Evolutionary conservation across 2,888 invertebrate genomes (phyloP).

Genomic region (Beris chalybata): DNA sequence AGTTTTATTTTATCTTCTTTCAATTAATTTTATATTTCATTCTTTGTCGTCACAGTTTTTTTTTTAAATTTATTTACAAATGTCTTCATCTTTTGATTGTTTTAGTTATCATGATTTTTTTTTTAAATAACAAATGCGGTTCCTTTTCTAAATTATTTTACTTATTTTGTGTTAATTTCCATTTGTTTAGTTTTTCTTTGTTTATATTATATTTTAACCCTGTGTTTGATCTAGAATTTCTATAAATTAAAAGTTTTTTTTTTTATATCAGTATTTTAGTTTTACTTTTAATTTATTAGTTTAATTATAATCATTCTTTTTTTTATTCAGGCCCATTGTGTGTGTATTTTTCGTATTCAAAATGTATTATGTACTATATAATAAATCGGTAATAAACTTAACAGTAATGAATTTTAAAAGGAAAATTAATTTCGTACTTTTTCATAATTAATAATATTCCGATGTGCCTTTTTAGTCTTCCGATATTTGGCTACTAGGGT

Average conservation of each 20-base stretch:
- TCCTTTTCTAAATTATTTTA: conserved; percentile 1
- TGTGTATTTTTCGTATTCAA: conserved; percentile 6
- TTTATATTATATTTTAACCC: conserved; percentile 23
- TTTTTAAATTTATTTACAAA: conserved; percentile 11
- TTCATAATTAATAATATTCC: no score
- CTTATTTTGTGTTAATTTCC: conserved; percentile 5
- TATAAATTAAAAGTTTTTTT: conserved; percentile 7
- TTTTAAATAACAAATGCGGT: conserved; percentile 17
- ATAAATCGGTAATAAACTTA: neutral
- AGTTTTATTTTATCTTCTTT: conserved; percentile 7
- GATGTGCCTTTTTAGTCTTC: no score
- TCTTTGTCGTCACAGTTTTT: neutral
- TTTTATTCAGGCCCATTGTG: no score
- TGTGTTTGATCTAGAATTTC: conserved; percentile 30
- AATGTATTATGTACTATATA: neutral
- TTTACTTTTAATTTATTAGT: neutral
- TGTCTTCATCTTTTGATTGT: conserved; percentile 15
- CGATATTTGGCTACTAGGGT: no score
- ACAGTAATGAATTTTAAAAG: no score
- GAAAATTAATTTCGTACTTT: no score
- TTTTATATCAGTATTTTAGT: conserved; percentile 2
- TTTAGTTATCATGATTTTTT: conserved; percentile 7
- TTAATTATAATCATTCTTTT: neutral
- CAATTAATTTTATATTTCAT: conserved; percentile 11
- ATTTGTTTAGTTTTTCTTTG: conserved; percentile 7